Base-by-base conservation (phyloP, 2,797 vertebrate genomes). In the Sebastes goodei region DNA sequence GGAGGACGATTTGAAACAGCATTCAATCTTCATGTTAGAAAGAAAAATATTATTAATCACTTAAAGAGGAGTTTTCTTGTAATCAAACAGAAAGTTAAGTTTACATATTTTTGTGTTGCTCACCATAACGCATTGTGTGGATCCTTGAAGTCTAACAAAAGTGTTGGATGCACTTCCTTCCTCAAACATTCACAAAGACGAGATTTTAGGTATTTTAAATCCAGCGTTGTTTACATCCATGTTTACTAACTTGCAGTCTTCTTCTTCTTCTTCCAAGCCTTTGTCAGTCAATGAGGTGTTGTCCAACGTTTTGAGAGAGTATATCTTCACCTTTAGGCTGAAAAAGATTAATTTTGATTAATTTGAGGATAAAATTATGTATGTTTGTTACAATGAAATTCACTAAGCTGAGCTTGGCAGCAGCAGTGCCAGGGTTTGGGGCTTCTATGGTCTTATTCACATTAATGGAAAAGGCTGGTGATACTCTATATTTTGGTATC, bases 401-500 rank as follows among this genome's bases (percentile, higher is more conserved):
- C 38, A 42, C 0, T 6, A 6, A 42, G 0, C 38, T 42, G 38
- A 1, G 38, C 38, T 0, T 42, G 5, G 38, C 1, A 1, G 38
- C 38, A 42, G 38, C 12, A 42, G 0, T 42, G 38, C 38, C 38
- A 42, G 0, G 35, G 35, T 38, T 38, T 38, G 35, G 1, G 35
- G 35, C 0, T 38, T 38, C 35, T 14, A 38, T 14, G 0, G 35
- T 14, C 35, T 38, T 38, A 42, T 15, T 42, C 38, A 42, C 38
- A 42, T 42, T 42, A 42, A 42, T 42, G 38, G 5, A 42, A 42
- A 42, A 42, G 38, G 38, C 38, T 42, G 0, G 38, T 15, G 38
- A 0, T 6, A 42, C 38, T 42, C 38, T 30, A 30, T 14, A 42
- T 42, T 42, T 42, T 42, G 1, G 38, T 42, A 14, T 42, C 38